Conservation (phyloP, 2,888 invertebrate species). For the Acanthococcus lagerstroemiae region DNA sequence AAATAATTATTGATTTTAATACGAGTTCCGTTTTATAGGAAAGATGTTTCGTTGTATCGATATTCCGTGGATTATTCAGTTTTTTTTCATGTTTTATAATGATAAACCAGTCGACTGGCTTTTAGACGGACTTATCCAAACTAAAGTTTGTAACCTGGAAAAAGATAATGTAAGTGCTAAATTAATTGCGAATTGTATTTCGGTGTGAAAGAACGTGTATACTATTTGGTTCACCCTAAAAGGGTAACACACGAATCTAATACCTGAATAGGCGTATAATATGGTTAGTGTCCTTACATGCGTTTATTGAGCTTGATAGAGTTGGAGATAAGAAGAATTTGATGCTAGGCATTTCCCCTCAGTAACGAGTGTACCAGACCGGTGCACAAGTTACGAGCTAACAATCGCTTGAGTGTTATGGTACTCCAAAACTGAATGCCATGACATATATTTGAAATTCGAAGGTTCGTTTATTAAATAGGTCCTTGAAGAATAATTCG, state of each 20-base stretch:
- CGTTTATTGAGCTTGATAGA: too few species aligned
- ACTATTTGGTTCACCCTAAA: neutral
- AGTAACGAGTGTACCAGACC: too few species aligned
- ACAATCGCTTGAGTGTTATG: too few species aligned
- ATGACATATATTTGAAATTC: too few species aligned
- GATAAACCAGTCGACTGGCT: constrained; percentile 98
- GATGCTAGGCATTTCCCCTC: too few species aligned
- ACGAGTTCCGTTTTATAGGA: constrained; percentile 47
- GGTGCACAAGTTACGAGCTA: too few species aligned
- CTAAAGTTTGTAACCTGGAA: constrained; percentile 77
- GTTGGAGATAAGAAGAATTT: too few species aligned
- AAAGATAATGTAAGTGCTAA: constrained; percentile 54
- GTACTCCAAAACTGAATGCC: too few species aligned
- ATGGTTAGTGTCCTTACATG: neutral
- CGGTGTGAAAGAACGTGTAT: neutral
- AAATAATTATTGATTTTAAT: too few species aligned
- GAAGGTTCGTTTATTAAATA: too few species aligned
- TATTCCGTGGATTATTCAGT: constrained; percentile 75
- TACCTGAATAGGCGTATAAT: neutral
- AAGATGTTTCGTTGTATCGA: constrained; percentile 85
- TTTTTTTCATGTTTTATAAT: constrained; percentile 88
- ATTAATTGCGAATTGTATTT: neutral
- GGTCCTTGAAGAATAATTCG: too few species aligned
- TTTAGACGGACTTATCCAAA: constrained; percentile 75
- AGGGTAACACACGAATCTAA: neutral